A percentile compares a stretch with the other conserved stretches of the same genome.
Conservation (phyloP, 2,797 vertebrate genomes). For the Alauda arvensis region DNA sequence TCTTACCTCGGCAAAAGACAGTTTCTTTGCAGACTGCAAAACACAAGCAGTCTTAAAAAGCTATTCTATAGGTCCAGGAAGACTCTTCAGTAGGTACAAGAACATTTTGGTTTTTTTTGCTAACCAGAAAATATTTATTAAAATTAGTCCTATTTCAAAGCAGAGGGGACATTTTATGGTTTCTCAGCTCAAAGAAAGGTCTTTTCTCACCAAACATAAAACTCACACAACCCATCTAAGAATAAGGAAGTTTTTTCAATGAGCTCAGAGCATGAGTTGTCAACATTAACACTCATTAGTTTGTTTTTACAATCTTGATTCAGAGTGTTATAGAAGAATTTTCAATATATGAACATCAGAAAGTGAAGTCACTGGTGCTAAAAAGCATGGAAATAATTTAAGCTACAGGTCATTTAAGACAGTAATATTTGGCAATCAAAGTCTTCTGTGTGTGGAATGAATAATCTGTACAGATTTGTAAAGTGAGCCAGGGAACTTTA, state of each 20-base stretch:
- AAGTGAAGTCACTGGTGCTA: not conserved
- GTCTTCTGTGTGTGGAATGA: not conserved
- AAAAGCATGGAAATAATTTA: not conserved
- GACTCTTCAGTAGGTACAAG: not conserved
- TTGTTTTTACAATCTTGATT: not conserved
- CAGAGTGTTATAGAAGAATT: not conserved
- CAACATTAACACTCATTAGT: not conserved
- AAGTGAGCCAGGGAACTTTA: not conserved
- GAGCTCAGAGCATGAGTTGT: constrained; percentile 1
- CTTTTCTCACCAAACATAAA: not conserved
- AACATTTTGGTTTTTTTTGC: not conserved
- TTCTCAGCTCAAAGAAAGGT: not conserved
- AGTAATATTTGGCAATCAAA: not conserved
- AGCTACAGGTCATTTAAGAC: not conserved
- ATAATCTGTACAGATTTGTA: not conserved
- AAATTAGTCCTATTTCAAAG: not conserved
- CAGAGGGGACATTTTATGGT: not conserved
- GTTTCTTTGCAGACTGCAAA: not conserved
- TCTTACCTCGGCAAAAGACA: not conserved
- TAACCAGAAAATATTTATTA: not conserved
- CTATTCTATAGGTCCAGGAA: not conserved
- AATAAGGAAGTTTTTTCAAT: not conserved
- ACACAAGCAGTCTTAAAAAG: not conserved
- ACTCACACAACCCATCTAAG: not conserved
- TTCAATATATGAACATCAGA: not conserved